Evolutionary conservation across 2,797 vertebrate species (phyloP), one percentile per base, ranked within the genome.

Genomic region (Threskiornis aethiopicus): DNA sequence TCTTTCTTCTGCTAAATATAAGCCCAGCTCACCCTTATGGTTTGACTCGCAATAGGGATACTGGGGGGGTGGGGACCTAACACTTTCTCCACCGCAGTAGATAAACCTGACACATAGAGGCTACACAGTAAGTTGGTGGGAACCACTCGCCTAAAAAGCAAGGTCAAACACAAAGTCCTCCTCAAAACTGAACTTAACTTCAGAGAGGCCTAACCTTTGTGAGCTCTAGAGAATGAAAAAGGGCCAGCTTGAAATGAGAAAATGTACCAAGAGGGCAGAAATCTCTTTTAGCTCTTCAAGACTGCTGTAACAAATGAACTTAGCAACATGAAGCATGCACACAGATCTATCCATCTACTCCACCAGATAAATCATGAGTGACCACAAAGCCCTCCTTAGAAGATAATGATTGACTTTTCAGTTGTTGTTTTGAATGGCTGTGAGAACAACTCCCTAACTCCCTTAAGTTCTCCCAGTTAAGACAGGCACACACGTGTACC

Each of bases 71-170:
- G 29, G 18, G n/a, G n/a, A 15, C 9, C 10, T 33, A 79, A 33
- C 10, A 20, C 31, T 11, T 80, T 47, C 16, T 77, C 55, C 64
- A 76, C 21, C 51, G 47, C 47, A 77, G 22, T 1, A 89, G 26
- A 39, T 64, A 58, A 77, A 33, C 42, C 33, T n/a, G 41, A 71
- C 84, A 61, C 8, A 58, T 0, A 0, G 0, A 2, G 35, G 35
- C 59, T 65, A 6, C 49, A 33, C 33, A 31, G 1, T 7, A 39
- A 51, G 37, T 2, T 66, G 49, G 46, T 65, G 54, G 46, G 70
- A 93, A 62, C 14, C 72, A 54, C 6, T 13, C 6, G 11, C 42
- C 59, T 91, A 39, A 88, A 39, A 88, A 79, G 39, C 42, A 65
- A 59, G 13, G 22, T 49, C 37, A 73, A 25, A 20, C 44, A 46